Evolutionary conservation across 1,140 invertebrate genomes (phyloP).

Genomic region (Ylistrum balloti): DNA sequence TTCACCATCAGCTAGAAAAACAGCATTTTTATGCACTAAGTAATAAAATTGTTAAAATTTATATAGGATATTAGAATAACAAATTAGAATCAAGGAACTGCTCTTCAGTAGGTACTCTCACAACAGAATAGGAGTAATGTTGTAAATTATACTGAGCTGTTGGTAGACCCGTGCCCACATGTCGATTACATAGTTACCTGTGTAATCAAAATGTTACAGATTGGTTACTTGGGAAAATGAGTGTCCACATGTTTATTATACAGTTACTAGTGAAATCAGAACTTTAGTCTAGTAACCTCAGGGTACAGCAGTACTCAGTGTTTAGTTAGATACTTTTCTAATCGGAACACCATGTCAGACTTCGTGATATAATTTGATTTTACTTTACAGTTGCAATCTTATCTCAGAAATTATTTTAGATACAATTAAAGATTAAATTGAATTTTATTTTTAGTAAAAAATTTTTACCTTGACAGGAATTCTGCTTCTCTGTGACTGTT

Average conservation of each 20-base stretch:
- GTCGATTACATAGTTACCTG: too few relatives aligned
- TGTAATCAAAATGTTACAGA: background rate
- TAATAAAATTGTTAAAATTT: background rate
- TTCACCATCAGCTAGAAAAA: background rate
- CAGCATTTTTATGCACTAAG: background rate
- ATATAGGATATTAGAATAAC: background rate
- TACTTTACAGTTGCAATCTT: too few relatives aligned
- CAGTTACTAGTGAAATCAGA: background rate
- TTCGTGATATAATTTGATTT: too few relatives aligned
- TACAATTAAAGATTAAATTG: too few relatives aligned
- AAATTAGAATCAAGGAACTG: background rate
- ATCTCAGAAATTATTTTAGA: too few relatives aligned
- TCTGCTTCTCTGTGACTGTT: conserved; percentile 21
- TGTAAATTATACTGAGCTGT: too few relatives aligned
- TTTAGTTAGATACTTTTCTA: too few relatives aligned
- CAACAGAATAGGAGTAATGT: too few relatives aligned
- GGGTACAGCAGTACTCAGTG: too few relatives aligned
- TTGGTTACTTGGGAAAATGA: background rate
- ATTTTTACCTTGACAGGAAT: conserved; percentile 6
- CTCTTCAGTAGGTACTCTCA: background rate
- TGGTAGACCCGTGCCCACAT: too few relatives aligned
- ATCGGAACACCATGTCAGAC: too few relatives aligned
- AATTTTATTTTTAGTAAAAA: background rate
- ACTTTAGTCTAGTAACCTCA: too few relatives aligned
- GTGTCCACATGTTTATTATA: background rate